Percentiles rank a stretch among this genome's conserved stretches.
These are phyloP conservation scores for Ariolimax columbianus DNA, from an alignment of 2,888 invertebrate genomes.

Conservation along the genomic window DNA sequence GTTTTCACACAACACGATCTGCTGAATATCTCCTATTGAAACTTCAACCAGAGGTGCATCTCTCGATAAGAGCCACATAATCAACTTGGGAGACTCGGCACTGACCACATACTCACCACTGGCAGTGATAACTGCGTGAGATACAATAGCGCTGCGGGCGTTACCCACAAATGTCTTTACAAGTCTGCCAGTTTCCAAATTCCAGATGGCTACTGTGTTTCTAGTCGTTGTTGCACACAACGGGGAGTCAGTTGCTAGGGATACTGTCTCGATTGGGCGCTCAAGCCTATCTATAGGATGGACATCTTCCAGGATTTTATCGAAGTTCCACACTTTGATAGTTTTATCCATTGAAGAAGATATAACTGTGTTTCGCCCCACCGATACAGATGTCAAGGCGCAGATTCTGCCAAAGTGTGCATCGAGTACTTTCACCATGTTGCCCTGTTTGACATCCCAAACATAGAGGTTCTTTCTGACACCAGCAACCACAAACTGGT, in stretches of 20 bases:
- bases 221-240: conserved; percentile 95
- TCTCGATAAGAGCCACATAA: conserved; percentile 91
- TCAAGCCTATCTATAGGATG: conserved; percentile 88
- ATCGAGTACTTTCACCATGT: conserved; percentile 93
- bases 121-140: conserved; percentile 92
- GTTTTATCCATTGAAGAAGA: conserved; percentile 98
- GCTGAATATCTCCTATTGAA: conserved; percentile 88
- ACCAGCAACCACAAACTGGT: conserved; percentile 95
- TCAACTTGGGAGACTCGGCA: conserved; percentile 92
- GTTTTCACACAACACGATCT: conserved; percentile 86
- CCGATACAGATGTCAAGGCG: conserved; percentile 90
- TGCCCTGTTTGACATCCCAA: conserved; percentile 90
- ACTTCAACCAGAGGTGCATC: conserved; percentile 88
- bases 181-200: conserved; percentile 90
- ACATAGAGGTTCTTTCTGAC: conserved; percentile 96
- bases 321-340: conserved; percentile 99
- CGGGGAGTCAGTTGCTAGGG: conserved; percentile 83
- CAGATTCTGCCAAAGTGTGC: conserved; percentile 98
- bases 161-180: conserved; percentile 92
- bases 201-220: conserved; percentile 97
- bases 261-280: conserved; percentile 92
- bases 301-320: conserved; percentile 98
- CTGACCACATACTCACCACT: conserved; percentile 91
- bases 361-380: conserved; percentile 85
- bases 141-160: conserved; percentile 94